Base-by-base conservation (phyloP, 2,797 vertebrate genomes). In the Emydoidea blandingii region DNA sequence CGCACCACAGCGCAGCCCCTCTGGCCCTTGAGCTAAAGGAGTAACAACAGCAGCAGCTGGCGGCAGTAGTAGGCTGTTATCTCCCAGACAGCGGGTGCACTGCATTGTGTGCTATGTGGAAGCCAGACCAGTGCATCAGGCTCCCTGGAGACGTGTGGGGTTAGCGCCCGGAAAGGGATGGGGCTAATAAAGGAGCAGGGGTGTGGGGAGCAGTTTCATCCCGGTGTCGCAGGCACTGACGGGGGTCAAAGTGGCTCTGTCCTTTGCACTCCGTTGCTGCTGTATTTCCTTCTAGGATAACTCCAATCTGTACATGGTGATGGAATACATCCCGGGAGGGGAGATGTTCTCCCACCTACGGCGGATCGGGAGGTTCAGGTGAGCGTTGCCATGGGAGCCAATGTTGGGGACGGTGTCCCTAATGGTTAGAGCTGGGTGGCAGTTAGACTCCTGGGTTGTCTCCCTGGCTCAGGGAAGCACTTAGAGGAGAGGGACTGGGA, bases 281-380 rank as follows among this genome's bases (percentile, higher is more conserved):
- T n/a, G 50, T 34, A 9, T 37, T 54, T 44, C 92, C 86, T 88
- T 91, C 72, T 96, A 99, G 99, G 99, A 99, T 98, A 99, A 99
- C 98, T 98, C 99, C 57, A 99, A 99, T 97, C 98, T 99, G 91
- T 99, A 99, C 98, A 99, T 99, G 99, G 98, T 99, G 97, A 99
- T 99, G 99, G 99, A 99, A 91, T 99, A 99, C 41, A 98, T 99
- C 85, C 98, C 99, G 10, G 99, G 99, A 29, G 99, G 99, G 80
- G 99, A 99, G 97, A 99, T 99, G 99, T 99, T 99, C 97, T 99
- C 99, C 87, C 99, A 99, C 97, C 98, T 99, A 96, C 98, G 99
- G 94, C 98, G 98, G 98, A 99, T 99, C 84, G 99, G 99, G 95
- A 98, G 99, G 96, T 99, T 99, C 98, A 99, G 99, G 99, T 99